Evolutionary conservation across 1,140 invertebrate species (phyloP).

Genomic region (Drosophila willistoni): DNA sequence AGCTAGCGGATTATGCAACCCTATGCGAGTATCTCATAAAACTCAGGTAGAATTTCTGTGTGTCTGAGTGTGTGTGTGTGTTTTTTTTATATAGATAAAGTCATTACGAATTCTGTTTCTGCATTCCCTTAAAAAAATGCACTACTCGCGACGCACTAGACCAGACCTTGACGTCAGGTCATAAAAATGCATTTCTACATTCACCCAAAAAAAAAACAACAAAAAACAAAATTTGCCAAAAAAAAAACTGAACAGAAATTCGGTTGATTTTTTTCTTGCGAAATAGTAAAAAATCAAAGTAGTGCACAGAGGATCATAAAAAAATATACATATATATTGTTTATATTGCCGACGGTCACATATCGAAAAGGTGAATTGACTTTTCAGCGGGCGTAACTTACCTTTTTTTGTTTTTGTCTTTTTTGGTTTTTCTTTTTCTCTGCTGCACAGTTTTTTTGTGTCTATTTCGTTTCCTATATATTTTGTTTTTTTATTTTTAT

Average conservation of each 20-base stretch:
- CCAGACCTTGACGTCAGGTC: conserved; percentile 71
- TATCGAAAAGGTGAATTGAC: conserved; percentile 70
- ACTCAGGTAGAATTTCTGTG: conserved; percentile 52
- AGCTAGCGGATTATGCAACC: conserved; percentile 80
- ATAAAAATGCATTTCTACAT: conserved; percentile 59
- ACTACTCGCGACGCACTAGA: conserved; percentile 27
- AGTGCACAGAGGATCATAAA: conserved; percentile 74
- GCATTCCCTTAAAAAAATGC: conserved; percentile 66
- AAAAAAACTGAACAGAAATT: conserved; percentile 42
- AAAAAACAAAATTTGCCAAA: conserved; percentile 46
- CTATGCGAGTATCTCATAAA: conserved; percentile 65
- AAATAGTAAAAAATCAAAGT: conserved; percentile 80
- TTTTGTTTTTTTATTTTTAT: not conserved
- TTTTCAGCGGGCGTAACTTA: conserved; percentile 60
- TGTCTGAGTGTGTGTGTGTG: not conserved
- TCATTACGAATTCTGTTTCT: conserved; percentile 55
- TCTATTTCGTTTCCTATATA: conserved; percentile 3
- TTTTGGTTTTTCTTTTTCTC: conserved; percentile 25
- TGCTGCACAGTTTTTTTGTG: conserved; percentile 32
- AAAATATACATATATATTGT: conserved; percentile 11
- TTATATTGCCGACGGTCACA: conserved; percentile 54
- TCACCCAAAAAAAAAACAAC: conserved; percentile 32
- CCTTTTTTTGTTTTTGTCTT: conserved; percentile 49
- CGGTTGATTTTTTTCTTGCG: conserved; percentile 49
- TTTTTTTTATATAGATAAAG: conserved; percentile 60